Base-by-base conservation (phyloP, 1,140 invertebrate species). In the Drosophila eugracilis region DNA sequence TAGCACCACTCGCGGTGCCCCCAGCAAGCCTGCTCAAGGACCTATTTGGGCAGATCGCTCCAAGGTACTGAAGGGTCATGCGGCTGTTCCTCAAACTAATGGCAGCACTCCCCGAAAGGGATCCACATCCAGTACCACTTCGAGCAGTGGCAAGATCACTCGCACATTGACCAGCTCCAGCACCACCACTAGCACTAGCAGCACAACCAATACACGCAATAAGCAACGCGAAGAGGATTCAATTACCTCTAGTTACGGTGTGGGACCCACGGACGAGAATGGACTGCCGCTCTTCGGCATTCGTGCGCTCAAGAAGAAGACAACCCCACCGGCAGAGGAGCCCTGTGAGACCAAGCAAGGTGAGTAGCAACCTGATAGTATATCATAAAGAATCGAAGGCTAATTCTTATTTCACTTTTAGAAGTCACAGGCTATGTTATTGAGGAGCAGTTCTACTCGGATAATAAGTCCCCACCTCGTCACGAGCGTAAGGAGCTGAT, bases 221-320 rank as follows among this genome's bases (percentile, higher is more conserved):
- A 89, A 90, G 49, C 76, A 66, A 5, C 84, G 79, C 4, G 88
- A 90, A 50, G 81, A 92, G 57, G 81, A 91, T 28, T 93, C 94
- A 28, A 95, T 96, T 41, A 96, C 95, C 5, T 96, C 96, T 1
- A 95, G 96, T 85, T 97, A 97, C 89, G 96, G 96, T 1, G 94
- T 96, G 3, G 96, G 95, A 3, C 96, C 96, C 34, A 95, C 95
- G 4, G 96, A 96, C 86, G 95, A 96, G 67, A 94, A 96, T 74
- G 95, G 95, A n/a, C 92, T 93, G 53, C 95, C 95, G 4, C 92
- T 96, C 19, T 96, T 96, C 90, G 96, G 95, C 32, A 93, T 96
- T 47, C 93, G 94, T 81, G 96, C 95, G 32, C 92, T 96, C 36
- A 93, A 95, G 63, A 94, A 94, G 63, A 94, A 94, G 59, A 92